A percentile compares a stretch with the other conserved stretches of the same genome.
Evolutionary conservation across 2,797 vertebrate species (phyloP).

Genomic region (Bovichtus diacanthus): DNA sequence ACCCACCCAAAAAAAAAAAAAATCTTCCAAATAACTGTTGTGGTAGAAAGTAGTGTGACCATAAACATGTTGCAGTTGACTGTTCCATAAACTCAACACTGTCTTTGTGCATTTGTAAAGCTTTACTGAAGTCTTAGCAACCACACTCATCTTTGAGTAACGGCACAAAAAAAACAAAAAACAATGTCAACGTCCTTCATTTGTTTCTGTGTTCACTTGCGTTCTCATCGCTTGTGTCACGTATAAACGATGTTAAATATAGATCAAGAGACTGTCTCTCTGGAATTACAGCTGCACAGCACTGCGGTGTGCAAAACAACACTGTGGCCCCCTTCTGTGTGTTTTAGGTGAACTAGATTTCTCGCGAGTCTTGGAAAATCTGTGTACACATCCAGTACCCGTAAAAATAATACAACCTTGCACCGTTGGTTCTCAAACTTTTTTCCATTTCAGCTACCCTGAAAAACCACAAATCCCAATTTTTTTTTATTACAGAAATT

Average conservation of each 20-base stretch:
- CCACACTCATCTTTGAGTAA: background rate
- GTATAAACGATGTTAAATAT: constrained; percentile 19
- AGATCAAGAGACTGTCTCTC: constrained; percentile 26
- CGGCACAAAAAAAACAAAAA: constrained; percentile 16
- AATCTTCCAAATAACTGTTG: constrained; percentile 27
- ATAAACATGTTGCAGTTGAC: constrained; percentile 14
- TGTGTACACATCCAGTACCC: background rate
- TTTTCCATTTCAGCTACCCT: background rate
- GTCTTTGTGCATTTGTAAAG: background rate
- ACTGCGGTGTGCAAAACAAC: background rate
- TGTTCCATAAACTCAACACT: constrained; percentile 29
- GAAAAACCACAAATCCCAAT: background rate
- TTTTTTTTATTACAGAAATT: background rate
- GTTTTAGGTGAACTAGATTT: constrained; percentile 14
- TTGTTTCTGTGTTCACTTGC: background rate
- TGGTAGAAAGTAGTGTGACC: constrained; percentile 26
- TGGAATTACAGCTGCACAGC: background rate
- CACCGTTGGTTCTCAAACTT: background rate
- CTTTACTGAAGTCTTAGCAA: background rate
- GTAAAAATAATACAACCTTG: background rate
- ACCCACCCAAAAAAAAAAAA: no score
- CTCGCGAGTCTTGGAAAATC: background rate
- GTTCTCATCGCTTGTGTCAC: constrained; percentile 7
- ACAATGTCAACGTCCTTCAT: background rate
- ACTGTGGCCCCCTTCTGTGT: background rate